phyloP scores from a whole-genome alignment of 2,797 vertebrate genomes.

The Psittacula derbiana region DNA sequence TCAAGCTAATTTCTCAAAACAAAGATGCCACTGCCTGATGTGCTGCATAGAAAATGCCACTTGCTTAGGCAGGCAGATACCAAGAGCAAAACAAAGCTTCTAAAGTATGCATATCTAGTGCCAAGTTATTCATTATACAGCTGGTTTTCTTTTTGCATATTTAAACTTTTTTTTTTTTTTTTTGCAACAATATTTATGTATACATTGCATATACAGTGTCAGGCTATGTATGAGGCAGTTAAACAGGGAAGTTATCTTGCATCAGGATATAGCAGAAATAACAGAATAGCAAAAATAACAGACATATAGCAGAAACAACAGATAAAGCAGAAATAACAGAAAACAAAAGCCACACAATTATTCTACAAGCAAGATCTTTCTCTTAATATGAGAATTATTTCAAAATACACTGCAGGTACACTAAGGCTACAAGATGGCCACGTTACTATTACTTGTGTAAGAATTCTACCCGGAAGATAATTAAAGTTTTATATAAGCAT shows the following conservation, averaged over 20 bases:
- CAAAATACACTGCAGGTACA: background rate
- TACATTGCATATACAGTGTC: background rate
- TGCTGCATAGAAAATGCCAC: background rate
- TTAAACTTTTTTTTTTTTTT: slow-evolving; percentile 25
- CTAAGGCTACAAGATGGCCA: background rate
- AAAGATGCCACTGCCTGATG: background rate
- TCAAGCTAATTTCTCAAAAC: background rate
- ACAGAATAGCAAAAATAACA: background rate
- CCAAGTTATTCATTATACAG: background rate
- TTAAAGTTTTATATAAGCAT: background rate
- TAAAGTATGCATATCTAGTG: background rate
- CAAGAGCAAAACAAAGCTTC: background rate
- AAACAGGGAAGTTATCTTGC: background rate
- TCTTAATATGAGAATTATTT: background rate
- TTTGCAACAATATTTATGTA: background rate
- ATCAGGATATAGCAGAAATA: background rate
- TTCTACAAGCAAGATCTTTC: background rate
- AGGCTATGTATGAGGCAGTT: background rate
- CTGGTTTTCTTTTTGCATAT: background rate
- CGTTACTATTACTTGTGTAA: background rate
- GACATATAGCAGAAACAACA: background rate
- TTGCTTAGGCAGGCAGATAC: background rate
- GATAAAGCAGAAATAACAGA: background rate
- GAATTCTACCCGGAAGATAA: background rate
- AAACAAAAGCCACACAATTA: background rate